Percentiles rank a stretch among this genome's conserved stretches.
Conservation (phyloP, 2,888 invertebrate species). For the Noctua comes region DNA sequence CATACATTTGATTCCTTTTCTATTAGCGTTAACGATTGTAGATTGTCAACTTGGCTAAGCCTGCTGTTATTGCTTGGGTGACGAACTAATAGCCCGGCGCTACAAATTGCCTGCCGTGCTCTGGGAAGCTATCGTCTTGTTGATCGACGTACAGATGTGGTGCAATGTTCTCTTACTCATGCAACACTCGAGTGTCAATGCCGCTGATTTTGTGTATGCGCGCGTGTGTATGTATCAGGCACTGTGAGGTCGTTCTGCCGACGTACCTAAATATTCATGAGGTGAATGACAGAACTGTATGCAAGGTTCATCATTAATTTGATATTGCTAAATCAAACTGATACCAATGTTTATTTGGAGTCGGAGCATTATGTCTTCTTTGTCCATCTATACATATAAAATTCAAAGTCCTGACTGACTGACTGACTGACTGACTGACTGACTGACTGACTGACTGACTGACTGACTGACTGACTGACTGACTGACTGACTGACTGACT, state of each 20-base stretch:
- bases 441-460: too few relatives aligned
- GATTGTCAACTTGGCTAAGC: too few relatives aligned
- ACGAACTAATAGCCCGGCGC: not conserved
- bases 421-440: too few relatives aligned
- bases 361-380: not conserved
- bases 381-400: too few relatives aligned
- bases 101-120: not conserved
- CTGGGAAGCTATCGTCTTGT: slow-evolving; percentile 10
- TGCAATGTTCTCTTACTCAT: slow-evolving; percentile 14
- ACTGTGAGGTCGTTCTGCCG: not conserved
- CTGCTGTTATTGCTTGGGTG: slow-evolving; percentile 15
- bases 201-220: not conserved
- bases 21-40: too few relatives aligned
- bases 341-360: not conserved
- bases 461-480: too few relatives aligned
- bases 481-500: too few relatives aligned
- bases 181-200: not conserved
- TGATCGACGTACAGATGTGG: not conserved
- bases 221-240: not conserved
- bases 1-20: too few relatives aligned
- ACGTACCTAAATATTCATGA: slow-evolving; percentile 1
- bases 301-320: not conserved
- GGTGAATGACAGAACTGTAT: too few relatives aligned
- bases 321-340: not conserved
- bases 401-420: too few relatives aligned